Evolutionary conservation across 2,113 vertebrate species (phyloP).

Genomic region (Toxostoma redivivum): DNA sequence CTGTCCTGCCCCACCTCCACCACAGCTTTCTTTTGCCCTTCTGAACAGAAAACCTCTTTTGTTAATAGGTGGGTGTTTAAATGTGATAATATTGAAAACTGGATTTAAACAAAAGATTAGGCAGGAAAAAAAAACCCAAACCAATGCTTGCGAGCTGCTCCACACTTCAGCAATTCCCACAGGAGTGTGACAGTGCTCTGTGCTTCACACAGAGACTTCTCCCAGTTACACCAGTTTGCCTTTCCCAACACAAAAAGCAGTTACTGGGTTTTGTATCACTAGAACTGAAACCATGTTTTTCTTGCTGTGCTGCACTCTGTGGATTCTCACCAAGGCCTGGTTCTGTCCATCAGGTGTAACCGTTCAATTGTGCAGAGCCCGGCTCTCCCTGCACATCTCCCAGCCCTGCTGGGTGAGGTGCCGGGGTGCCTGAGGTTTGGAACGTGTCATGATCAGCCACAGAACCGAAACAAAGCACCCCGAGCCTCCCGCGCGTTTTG

Average conservation of each 20-base stretch:
- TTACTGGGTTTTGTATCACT: neutral
- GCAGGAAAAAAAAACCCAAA: neutral
- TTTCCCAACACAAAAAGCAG: neutral
- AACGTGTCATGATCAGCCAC: constrained; percentile 3
- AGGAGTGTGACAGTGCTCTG: neutral
- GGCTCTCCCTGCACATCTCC: neutral
- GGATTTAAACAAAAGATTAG: constrained; percentile 5
- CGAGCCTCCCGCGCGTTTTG: constrained; percentile 8
- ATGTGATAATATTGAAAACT: constrained; percentile 7
- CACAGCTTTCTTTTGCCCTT: neutral
- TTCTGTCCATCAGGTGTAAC: neutral
- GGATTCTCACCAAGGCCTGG: neutral
- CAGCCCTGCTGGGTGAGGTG: neutral
- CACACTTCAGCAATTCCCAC: neutral
- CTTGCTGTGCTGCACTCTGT: constrained; percentile 3
- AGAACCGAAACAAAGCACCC: neutral
- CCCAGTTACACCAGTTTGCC: neutral
- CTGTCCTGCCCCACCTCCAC: constrained; percentile 23
- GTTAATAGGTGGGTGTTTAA: constrained; percentile 49
- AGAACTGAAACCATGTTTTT: neutral
- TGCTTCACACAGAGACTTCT: neutral
- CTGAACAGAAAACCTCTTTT: neutral
- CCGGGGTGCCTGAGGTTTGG: neutral
- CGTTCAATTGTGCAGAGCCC: neutral
- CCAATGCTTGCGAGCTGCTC: neutral